These are phyloP conservation scores for Papilio protenor DNA, from an alignment of 2,888 invertebrate species.

Conservation along the genomic window DNA sequence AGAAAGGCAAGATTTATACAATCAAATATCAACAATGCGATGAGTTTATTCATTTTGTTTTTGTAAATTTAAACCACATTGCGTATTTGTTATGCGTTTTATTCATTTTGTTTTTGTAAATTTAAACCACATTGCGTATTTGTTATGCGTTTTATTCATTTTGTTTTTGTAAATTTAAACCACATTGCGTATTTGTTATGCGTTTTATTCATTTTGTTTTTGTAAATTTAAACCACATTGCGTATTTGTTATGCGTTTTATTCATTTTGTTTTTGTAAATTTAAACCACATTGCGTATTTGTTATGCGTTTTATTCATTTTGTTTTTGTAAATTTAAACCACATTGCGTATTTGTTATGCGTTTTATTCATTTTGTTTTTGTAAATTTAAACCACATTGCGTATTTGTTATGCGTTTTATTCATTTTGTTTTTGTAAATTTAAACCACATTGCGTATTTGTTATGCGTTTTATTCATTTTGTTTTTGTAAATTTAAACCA, in stretches of 20 bases:
- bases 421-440: conserved; percentile 1
- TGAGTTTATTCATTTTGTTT: neutral
- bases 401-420: neutral
- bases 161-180: conserved; percentile 16
- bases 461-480: neutral
- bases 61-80: neutral
- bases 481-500: neutral
- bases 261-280: neutral
- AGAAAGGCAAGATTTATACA: conserved; percentile 16
- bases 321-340: neutral
- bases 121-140: neutral
- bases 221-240: neutral
- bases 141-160: neutral
- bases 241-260: neutral
- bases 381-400: neutral
- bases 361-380: neutral
- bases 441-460: neutral
- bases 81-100: neutral
- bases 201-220: neutral
- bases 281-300: neutral
- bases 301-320: neutral
- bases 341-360: neutral
- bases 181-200: neutral
- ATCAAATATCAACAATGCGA: conserved; percentile 13
- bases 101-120: conserved; percentile 2